A percentile compares a stretch with the other conserved stretches of the same genome.
phyloP scores from a whole-genome alignment of 2,113 vertebrate genomes.

The Sebastes schlegelii region DNA sequence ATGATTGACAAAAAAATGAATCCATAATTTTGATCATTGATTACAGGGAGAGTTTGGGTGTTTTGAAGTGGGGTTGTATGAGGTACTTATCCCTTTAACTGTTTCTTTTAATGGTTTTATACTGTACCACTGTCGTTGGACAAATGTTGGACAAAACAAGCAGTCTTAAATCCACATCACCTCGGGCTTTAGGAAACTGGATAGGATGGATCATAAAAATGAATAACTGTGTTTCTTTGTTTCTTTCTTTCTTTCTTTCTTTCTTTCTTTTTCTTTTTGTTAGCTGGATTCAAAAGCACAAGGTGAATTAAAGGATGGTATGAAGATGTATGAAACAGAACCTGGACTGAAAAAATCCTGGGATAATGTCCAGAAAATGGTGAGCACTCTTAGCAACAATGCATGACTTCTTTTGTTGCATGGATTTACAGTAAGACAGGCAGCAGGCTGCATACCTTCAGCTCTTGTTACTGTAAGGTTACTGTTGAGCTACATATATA shows the following conservation, averaged over 20 bases:
- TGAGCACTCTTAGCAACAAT: constrained; percentile 54
- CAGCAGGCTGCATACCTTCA: neutral
- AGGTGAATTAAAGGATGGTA: constrained; percentile 83
- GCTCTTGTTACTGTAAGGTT: neutral
- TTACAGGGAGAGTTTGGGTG: too few species aligned
- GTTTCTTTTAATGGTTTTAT: too few species aligned
- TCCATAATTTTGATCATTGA: too few species aligned
- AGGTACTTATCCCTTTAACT: too few species aligned
- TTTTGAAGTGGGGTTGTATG: too few species aligned
- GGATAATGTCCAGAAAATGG: constrained; percentile 89
- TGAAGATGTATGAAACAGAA: constrained; percentile 81
- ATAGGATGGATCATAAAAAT: too few species aligned
- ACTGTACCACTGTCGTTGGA: too few species aligned
- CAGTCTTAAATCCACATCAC: too few species aligned
- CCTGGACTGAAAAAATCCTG: constrained; percentile 82
- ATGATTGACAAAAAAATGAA: too few species aligned
- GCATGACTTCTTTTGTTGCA: neutral
- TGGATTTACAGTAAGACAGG: neutral
- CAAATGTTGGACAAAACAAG: too few species aligned
- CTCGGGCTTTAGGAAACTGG: too few species aligned
- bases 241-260: neutral
- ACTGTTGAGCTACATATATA: neutral
- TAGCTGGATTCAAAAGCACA: constrained; percentile 87
- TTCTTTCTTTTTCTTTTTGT: neutral
- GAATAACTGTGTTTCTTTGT: too few species aligned